phyloP scores from a whole-genome alignment of 1,140 invertebrate genomes.

The Drosophila cardini region DNA sequence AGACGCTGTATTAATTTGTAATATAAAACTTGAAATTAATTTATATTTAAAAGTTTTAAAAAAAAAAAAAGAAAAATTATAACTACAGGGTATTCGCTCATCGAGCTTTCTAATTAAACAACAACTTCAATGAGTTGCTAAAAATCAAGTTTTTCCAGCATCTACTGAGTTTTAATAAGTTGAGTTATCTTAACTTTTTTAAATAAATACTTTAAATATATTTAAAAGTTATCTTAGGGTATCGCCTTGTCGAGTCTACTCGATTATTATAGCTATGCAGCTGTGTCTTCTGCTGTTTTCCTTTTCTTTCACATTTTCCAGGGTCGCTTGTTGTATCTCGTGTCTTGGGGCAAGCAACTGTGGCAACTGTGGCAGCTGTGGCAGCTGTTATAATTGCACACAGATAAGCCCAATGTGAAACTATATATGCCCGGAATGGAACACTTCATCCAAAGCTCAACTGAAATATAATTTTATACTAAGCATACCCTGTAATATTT shows the following conservation, averaged over 20 bases:
- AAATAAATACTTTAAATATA: no score
- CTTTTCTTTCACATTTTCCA: slow-evolving; percentile 4
- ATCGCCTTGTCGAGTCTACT: background rate
- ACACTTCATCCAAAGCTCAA: background rate
- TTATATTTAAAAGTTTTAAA: no score
- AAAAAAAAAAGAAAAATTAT: no score
- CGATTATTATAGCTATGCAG: background rate
- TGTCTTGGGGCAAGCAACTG: slow-evolving; percentile 1
- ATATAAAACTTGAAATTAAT: no score
- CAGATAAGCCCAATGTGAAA: slow-evolving; percentile 3
- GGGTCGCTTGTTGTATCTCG: background rate
- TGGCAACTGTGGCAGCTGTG: background rate
- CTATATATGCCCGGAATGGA: background rate
- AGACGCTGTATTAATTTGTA: no score
- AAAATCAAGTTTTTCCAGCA: no score
- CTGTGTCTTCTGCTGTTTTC: no score
- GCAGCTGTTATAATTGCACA: background rate
- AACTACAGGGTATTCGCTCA: no score
- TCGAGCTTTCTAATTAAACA: no score
- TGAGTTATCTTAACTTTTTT: no score
- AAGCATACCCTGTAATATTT: background rate
- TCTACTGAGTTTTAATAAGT: no score
- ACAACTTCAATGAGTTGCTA: no score
- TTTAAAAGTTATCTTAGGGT: background rate
- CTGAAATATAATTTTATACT: background rate